Evolutionary conservation across 2,113 vertebrate genomes (phyloP).

Genomic region (Pituophis catenifer): DNA sequence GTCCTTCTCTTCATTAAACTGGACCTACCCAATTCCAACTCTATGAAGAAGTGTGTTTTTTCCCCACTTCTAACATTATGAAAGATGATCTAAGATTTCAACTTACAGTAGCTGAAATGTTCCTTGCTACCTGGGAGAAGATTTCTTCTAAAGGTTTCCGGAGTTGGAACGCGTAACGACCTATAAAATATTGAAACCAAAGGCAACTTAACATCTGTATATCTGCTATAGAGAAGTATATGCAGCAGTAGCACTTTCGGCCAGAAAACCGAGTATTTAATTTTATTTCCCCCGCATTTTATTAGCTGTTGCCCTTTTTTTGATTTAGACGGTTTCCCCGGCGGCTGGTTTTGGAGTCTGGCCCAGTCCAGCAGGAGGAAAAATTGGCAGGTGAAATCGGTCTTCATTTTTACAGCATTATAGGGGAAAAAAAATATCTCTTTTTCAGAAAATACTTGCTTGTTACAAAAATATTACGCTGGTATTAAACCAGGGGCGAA

Average conservation of each 20-base stretch:
- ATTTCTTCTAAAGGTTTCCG: constrained; percentile 90
- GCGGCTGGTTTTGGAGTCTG: not conserved
- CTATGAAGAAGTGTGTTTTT: not conserved
- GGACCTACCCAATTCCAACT: too few species aligned
- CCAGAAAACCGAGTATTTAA: not conserved
- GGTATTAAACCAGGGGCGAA: not conserved
- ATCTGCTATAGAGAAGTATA: not conserved
- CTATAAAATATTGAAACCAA: constrained; percentile 65
- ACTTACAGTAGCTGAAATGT: constrained; percentile 83
- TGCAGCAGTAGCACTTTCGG: not conserved
- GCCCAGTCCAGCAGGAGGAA: not conserved
- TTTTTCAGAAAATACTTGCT: not conserved
- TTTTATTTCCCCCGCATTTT: not conserved
- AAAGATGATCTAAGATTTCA: not conserved
- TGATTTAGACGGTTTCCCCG: not conserved
- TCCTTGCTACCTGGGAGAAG: constrained; percentile 80
- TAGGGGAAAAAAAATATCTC: not conserved
- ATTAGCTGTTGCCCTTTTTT: not conserved
- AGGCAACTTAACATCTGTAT: not conserved
- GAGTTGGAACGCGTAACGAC: constrained; percentile 83
- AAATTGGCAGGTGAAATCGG: not conserved
- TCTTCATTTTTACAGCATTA: not conserved
- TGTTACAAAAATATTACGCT: not conserved
- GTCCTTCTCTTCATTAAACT: too few species aligned
- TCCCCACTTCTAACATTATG: not conserved